Evolutionary conservation across 2,113 vertebrate genomes (phyloP).

Genomic region (Daphoenositta chrysoptera): DNA sequence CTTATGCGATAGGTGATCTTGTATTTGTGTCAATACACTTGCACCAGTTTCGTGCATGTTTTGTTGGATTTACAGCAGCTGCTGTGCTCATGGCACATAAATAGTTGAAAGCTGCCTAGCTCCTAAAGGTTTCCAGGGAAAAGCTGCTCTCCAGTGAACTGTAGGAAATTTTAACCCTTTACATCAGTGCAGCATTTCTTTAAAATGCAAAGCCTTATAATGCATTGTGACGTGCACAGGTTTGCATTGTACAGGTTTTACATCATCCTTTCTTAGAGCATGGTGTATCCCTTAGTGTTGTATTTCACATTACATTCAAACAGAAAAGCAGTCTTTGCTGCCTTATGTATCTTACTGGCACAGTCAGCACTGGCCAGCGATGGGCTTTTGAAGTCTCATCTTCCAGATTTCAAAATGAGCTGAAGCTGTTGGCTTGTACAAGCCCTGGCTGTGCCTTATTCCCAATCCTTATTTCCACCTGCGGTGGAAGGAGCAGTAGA

Average conservation of each 20-base stretch:
- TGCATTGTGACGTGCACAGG: accelerated
- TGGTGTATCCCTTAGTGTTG: not conserved
- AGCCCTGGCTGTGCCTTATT: not conserved
- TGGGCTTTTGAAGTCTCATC: not conserved
- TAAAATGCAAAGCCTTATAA: not conserved
- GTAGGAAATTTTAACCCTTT: not conserved
- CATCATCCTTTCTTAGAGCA: not conserved
- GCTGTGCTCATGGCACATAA: not conserved
- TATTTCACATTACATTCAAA: not conserved
- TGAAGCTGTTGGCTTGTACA: not conserved
- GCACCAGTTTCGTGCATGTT: not conserved
- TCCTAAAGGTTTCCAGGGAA: not conserved
- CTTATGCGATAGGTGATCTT: not conserved
- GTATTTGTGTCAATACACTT: not conserved
- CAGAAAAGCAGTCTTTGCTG: not conserved
- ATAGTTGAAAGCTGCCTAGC: not conserved
- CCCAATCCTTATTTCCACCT: not conserved
- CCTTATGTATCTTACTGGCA: accelerated
- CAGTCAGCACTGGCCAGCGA: not conserved
- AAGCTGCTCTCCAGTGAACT: not conserved
- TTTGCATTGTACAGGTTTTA: not conserved
- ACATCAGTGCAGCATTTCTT: not conserved
- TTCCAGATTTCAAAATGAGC: not conserved
- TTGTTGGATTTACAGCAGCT: not conserved
- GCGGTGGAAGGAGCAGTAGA: accelerated